These are phyloP conservation scores for Oreochromis niloticus DNA, from an alignment of 2,113 vertebrate genomes.

Conservation along the genomic window DNA sequence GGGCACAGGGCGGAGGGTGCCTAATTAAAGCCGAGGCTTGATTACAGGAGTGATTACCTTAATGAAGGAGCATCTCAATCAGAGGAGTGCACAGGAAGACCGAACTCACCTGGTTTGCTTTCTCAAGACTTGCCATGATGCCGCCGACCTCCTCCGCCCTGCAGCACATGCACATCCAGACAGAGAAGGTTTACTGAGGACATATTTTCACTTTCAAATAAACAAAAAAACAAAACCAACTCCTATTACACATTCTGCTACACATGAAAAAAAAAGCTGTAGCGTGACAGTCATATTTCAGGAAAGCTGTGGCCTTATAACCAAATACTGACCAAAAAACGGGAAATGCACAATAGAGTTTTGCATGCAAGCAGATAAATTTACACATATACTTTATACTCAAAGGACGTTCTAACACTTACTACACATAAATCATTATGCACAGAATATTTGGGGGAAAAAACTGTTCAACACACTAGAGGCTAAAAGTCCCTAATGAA, in stretches of 20 bases:
- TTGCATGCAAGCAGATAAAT: background rate
- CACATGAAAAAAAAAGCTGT: fast-evolving
- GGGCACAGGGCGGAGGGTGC: constrained; percentile 47
- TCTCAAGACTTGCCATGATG: constrained; percentile 92
- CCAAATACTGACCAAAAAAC: fast-evolving
- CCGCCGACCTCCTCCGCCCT: constrained; percentile 88
- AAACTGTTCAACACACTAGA: background rate
- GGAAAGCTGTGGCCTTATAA: background rate
- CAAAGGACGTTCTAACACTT: background rate
- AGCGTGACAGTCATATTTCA: background rate
- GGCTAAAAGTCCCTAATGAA: background rate
- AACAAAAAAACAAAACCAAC: background rate
- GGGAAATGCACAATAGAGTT: background rate
- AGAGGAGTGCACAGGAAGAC: constrained; percentile 23
- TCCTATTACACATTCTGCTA: background rate
- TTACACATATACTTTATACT: background rate
- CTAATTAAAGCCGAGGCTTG: constrained; percentile 74
- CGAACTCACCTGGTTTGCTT: constrained; percentile 90
- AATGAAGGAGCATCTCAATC: constrained; percentile 68
- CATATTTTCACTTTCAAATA: background rate
- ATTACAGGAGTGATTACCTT: constrained; percentile 76
- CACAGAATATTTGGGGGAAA: background rate
- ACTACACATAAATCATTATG: background rate
- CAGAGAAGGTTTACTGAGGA: background rate
- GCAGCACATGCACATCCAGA: constrained; percentile 43